Percentiles rank a stretch among this genome's conserved stretches.
Evolutionary conservation across 2,888 invertebrate species (phyloP).

Genomic region (Metallyticus violacea): DNA sequence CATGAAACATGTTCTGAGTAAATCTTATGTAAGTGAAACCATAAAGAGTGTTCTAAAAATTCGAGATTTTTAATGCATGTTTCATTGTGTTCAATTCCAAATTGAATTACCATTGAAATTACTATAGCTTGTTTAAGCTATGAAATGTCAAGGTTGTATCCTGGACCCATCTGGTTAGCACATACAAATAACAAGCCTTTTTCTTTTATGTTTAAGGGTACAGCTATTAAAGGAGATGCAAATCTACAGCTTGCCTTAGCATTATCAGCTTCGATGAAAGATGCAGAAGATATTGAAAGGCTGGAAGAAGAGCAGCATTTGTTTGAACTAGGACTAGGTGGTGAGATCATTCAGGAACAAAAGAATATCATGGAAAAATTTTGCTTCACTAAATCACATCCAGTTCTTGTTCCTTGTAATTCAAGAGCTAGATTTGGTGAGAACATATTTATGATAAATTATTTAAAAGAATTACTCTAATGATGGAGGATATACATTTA

Average conservation of each 20-base stretch:
- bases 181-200: neutral
- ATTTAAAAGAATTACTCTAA: too few relatives aligned
- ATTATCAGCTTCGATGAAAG: slow-evolving; percentile 48
- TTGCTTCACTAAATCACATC: slow-evolving; percentile 39
- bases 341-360: slow-evolving; percentile 33
- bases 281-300: slow-evolving; percentile 42
- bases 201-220: neutral
- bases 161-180: too few relatives aligned
- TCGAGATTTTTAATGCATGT: too few relatives aligned
- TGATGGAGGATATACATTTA: too few relatives aligned
- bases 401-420: neutral
- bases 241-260: slow-evolving; percentile 48
- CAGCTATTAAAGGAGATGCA: slow-evolving; percentile 38
- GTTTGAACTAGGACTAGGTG: slow-evolving; percentile 39
- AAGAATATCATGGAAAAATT: slow-evolving; percentile 41
- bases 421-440: neutral
- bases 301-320: slow-evolving; percentile 40
- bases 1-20: too few relatives aligned
- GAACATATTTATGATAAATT: too few relatives aligned
- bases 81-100: too few relatives aligned
- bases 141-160: too few relatives aligned
- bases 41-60: too few relatives aligned
- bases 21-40: too few relatives aligned
- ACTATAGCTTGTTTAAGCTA: too few relatives aligned
- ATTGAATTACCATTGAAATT: too few relatives aligned